Evolutionary conservation across 2,888 invertebrate genomes (phyloP).

Genomic region (Lutraria lutraria): DNA sequence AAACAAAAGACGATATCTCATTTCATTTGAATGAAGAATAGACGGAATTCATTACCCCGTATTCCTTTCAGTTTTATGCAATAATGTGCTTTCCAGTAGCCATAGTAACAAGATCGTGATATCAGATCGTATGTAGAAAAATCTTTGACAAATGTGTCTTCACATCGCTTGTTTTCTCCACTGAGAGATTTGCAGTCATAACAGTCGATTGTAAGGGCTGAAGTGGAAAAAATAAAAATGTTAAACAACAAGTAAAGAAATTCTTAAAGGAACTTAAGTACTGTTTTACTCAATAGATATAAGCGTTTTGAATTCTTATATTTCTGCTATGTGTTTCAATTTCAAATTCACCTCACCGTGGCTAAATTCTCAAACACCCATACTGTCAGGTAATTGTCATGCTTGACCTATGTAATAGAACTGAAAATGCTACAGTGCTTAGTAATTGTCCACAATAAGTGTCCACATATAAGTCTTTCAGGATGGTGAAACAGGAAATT

Average conservation of each 20-base stretch:
- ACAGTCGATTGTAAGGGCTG: constrained; percentile 81
- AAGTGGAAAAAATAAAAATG: background rate
- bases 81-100: constrained; percentile 79
- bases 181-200: constrained; percentile 81
- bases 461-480: too few species aligned
- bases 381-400: too few species aligned
- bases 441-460: too few species aligned
- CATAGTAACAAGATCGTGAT: constrained; percentile 76
- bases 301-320: too few species aligned
- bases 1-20: background rate
- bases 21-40: background rate
- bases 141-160: constrained; percentile 76
- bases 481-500: too few species aligned
- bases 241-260: background rate
- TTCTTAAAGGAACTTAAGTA: too few species aligned
- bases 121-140: constrained; percentile 78
- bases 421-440: too few species aligned
- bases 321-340: too few species aligned
- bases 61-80: constrained; percentile 82
- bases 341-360: too few species aligned
- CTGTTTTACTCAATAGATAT: too few species aligned
- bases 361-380: too few species aligned
- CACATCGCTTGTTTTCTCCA: constrained; percentile 76
- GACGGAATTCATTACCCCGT: constrained; percentile 69
- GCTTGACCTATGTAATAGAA: too few species aligned